Conservation (phyloP, 2,888 invertebrate species). For the Vesta saturnalis region DNA sequence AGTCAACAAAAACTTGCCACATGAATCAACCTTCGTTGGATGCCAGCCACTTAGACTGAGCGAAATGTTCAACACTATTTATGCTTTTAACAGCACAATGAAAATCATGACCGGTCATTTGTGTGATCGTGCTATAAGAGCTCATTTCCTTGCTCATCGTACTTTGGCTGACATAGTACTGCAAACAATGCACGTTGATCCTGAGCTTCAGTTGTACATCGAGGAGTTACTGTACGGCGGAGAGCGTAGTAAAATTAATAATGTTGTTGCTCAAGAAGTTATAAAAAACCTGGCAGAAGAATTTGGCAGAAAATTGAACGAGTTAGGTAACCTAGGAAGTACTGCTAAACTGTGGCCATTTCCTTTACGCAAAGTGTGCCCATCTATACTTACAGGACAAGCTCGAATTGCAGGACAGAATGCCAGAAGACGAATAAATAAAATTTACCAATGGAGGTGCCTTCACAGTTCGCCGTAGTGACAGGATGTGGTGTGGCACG, state of each 20-base stretch:
- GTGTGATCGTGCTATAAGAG: too few species aligned
- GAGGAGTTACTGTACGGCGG: too few species aligned
- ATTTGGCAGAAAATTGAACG: neutral
- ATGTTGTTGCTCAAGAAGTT: neutral
- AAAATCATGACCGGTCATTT: neutral
- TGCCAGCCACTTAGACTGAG: slow-evolving; percentile 35
- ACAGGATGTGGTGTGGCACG: neutral
- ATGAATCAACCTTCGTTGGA: slow-evolving; percentile 3
- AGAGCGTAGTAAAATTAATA: neutral
- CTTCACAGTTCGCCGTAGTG: slow-evolving; percentile 8
- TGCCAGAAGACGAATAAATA: slow-evolving; percentile 4
- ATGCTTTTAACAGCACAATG: neutral
- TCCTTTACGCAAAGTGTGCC: slow-evolving; percentile 38
- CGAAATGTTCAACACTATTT: too few species aligned
- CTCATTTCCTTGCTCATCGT: too few species aligned
- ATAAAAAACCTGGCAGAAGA: neutral
- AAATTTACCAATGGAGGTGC: neutral
- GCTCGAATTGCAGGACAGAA: neutral
- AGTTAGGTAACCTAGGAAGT: neutral
- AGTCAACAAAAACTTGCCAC: slow-evolving; percentile 18
- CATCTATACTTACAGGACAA: slow-evolving; percentile 34
- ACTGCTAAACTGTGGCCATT: slow-evolving; percentile 7
- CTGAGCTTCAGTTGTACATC: too few species aligned
- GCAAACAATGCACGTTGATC: too few species aligned
- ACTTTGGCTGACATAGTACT: too few species aligned